Evolutionary conservation across 2,797 vertebrate species (phyloP), one percentile per base, ranked within the genome.

Genomic region (Protosalanx chinensis): DNA sequence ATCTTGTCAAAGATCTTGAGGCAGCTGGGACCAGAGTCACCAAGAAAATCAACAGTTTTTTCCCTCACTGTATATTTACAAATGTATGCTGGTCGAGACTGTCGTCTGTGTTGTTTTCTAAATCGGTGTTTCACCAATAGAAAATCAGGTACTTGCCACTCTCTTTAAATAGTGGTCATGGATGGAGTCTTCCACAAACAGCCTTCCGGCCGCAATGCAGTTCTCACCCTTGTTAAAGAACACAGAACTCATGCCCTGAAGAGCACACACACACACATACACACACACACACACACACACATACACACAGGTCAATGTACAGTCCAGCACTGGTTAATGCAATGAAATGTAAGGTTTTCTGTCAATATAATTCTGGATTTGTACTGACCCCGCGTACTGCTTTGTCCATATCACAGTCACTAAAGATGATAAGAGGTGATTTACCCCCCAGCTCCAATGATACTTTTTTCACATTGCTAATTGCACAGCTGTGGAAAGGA

Each of bases 191-290:
- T 96, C 95, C 30, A 96, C 76, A 67, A 96, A 96, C 12, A 96
- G 91, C 56, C 95, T 86, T 1, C 95, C 95, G 0, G 95, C 95
- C 0, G 95, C 95, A 0, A 96, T 96, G 86, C 95, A 96, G 88
- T 96, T 96, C 87, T 96, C 95, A 3, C 95, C 95, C 76, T 96
- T 96, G 84, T 96, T 96, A 86, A 96, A 96, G 88, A 96, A 96
- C 69, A 96, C 95, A 0, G 95, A 91, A 76, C 94, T 94, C 95
- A 96, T 94, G 0, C 94, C 95, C 95, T 96, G 78, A 20, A 71
- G 27, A 27, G 23, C 58, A 53, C 60, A 64, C 20, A 58, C 27
- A 58, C 67, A 69, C 41, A 51, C 46, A n/a, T 41, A 27, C 66
- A 67, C 66, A 49, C 23, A 41, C 1, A 12, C 58, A 53, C 60